Percentiles rank a stretch among this genome's conserved stretches.
These are phyloP conservation scores for Eudasyphora cyanicolor DNA, from an alignment of 2,888 invertebrate genomes.

Conservation along the genomic window DNA sequence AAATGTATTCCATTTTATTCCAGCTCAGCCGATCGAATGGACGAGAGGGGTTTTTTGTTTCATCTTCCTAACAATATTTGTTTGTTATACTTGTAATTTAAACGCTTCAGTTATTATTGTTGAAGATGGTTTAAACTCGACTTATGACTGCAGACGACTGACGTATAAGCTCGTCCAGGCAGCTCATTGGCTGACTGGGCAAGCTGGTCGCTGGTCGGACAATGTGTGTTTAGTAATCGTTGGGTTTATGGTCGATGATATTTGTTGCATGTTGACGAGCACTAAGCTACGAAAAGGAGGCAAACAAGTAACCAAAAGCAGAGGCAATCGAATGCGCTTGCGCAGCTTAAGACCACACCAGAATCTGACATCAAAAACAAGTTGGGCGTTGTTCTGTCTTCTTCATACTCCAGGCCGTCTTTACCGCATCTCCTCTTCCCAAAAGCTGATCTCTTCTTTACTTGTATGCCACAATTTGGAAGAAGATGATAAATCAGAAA, in stretches of 20 bases:
- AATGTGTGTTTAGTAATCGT: conserved; percentile 20
- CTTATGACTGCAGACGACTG: conserved; percentile 39
- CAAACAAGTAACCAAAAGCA: no score
- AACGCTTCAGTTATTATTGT: conserved; percentile 56
- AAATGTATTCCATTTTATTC: neutral
- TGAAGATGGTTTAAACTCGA: conserved; percentile 30
- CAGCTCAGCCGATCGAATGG: no score
- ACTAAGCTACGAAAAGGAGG: neutral
- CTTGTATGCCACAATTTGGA: no score
- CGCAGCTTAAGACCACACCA: conserved; percentile 12
- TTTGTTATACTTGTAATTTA: conserved; percentile 36
- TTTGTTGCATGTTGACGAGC: conserved; percentile 24
- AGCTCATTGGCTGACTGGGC: conserved; percentile 27
- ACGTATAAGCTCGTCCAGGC: neutral
- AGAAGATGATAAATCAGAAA: neutral
- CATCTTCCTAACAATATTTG: neutral
- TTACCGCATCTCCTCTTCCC: no score
- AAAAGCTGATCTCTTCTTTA: neutral
- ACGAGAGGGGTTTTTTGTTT: neutral
- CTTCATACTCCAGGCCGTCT: neutral
- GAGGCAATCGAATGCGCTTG: neutral
- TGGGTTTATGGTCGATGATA: conserved; percentile 32
- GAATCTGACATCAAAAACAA: neutral
- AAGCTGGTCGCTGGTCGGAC: neutral
- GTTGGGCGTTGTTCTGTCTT: neutral